A percentile compares a stretch with the other conserved stretches of the same genome.
Evolutionary conservation across 2,113 vertebrate genomes (phyloP).

Genomic region (Cisticola juncidis): DNA sequence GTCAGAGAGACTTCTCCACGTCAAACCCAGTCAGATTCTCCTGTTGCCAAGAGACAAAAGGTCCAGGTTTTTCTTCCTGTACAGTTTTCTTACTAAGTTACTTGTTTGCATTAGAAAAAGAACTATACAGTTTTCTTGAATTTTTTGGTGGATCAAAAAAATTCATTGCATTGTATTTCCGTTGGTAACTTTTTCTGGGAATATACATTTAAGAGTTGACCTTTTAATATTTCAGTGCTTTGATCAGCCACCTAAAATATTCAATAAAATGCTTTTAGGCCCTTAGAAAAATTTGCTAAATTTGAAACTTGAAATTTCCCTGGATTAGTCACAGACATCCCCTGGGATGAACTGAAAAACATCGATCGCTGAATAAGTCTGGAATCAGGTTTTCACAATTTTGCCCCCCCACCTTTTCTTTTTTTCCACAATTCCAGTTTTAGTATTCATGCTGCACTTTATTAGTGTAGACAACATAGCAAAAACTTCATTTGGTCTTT

Average conservation of each 20-base stretch:
- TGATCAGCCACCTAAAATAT: background rate
- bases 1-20: background rate
- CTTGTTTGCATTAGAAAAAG: background rate
- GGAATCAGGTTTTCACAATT: background rate
- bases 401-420: accelerated
- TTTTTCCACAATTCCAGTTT: background rate
- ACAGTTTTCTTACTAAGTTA: background rate
- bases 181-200: background rate
- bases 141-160: background rate
- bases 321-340: background rate
- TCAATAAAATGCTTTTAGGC: background rate
- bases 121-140: background rate
- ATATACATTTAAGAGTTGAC: background rate
- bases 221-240: background rate
- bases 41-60: background rate
- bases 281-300: conserved; percentile 11
- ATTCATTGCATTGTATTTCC: background rate
- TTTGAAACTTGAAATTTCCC: background rate
- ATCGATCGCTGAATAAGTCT: background rate
- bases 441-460: background rate
- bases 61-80: background rate
- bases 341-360: background rate
- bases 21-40: background rate
- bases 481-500: background rate
- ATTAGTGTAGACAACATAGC: background rate